Evolutionary conservation across 2,888 invertebrate genomes (phyloP).

Genomic region (Phaedon cochleariae): DNA sequence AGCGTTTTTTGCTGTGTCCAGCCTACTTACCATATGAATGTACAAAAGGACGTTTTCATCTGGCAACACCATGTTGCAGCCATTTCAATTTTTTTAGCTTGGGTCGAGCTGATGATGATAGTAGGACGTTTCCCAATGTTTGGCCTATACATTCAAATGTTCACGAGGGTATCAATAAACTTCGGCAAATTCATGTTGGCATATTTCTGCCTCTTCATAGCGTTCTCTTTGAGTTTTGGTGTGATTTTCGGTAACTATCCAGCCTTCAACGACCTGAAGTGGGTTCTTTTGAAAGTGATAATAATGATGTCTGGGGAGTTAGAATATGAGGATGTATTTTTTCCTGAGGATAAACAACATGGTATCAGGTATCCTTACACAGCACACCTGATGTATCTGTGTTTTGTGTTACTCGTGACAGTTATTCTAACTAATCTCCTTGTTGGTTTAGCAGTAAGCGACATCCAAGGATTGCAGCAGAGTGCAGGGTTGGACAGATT

Average conservation of each 20-base stretch:
- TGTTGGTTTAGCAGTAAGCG: slow-evolving; percentile 86
- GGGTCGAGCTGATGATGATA: slow-evolving; percentile 87
- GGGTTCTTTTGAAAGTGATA: slow-evolving; percentile 77
- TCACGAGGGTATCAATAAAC: slow-evolving; percentile 83
- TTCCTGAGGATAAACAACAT: slow-evolving; percentile 63
- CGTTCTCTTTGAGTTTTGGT: slow-evolving; percentile 83
- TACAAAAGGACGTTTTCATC: slow-evolving; percentile 56
- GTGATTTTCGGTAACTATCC: slow-evolving; percentile 81
- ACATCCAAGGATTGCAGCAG: slow-evolving; percentile 82
- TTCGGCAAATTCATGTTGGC: slow-evolving; percentile 83
- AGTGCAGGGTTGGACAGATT: slow-evolving; percentile 82
- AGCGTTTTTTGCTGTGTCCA: slow-evolving; percentile 76
- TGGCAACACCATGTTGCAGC: slow-evolving; percentile 87
- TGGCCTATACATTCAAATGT: slow-evolving; percentile 88
- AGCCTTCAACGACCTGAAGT: slow-evolving; percentile 72
- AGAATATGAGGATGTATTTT: slow-evolving; percentile 86
- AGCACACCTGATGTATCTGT: slow-evolving; percentile 77
- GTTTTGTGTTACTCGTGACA: slow-evolving; percentile 81
- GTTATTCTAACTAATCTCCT: slow-evolving; percentile 84
- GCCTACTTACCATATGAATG: slow-evolving; percentile 45
- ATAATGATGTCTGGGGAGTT: slow-evolving; percentile 91
- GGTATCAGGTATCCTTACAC: slow-evolving; percentile 68
- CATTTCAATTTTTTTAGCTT: slow-evolving; percentile 79
- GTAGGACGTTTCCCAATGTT: slow-evolving; percentile 87
- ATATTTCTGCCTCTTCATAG: slow-evolving; percentile 81